Conservation (phyloP, 2,797 vertebrate species). For the Capromys pilorides region DNA sequence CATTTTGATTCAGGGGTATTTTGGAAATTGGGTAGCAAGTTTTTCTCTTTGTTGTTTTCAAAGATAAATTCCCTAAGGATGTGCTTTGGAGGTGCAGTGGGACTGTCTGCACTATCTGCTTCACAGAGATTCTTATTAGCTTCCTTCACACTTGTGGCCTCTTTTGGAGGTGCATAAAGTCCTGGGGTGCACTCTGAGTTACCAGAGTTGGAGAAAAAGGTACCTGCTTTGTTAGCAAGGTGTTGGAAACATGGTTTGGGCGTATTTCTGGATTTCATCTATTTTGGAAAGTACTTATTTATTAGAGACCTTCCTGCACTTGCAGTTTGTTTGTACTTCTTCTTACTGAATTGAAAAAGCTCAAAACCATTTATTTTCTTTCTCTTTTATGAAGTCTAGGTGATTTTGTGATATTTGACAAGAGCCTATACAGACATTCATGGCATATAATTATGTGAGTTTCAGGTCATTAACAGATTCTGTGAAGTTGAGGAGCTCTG, state of each 20-base stretch:
- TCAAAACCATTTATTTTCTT: background rate
- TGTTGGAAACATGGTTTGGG: background rate
- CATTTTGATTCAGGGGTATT: conserved; percentile 82
- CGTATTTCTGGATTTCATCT: background rate
- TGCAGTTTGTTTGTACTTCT: background rate
- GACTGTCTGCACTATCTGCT: conserved; percentile 76
- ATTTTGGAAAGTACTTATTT: background rate
- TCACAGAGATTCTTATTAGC: conserved; percentile 71
- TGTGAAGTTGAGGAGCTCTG: conserved; percentile 90
- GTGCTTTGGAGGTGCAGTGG: conserved; percentile 86
- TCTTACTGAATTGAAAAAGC: background rate
- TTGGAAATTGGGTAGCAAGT: conserved; percentile 90
- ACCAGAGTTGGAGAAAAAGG: background rate
- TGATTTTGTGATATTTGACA: background rate
- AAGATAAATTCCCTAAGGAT: conserved; percentile 87
- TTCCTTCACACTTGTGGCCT: background rate
- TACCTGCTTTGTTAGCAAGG: background rate
- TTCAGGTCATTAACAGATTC: conserved; percentile 94
- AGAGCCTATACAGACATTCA: conserved; percentile 90
- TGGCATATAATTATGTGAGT: conserved; percentile 94
- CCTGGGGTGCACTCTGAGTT: background rate
- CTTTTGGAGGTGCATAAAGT: background rate
- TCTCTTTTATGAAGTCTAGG: background rate
- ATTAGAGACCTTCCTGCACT: background rate
- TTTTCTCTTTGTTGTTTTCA: conserved; percentile 94